These are phyloP conservation scores for Pituophis catenifer DNA, from an alignment of 2,113 vertebrate genomes.

Conservation along the genomic window DNA sequence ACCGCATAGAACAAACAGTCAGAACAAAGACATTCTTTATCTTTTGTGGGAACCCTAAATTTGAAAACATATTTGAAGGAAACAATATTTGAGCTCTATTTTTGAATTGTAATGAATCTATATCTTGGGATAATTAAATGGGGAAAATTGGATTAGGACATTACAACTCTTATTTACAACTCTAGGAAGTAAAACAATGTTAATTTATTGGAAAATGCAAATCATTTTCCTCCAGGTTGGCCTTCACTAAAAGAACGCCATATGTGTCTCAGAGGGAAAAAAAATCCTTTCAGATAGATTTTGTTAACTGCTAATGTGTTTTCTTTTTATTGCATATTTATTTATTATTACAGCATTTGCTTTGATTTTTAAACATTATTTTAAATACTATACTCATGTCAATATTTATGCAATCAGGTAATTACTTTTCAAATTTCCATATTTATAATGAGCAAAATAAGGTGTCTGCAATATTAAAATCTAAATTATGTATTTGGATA, in stretches of 20 bases:
- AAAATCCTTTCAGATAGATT: conserved; percentile 57
- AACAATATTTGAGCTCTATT: conserved; percentile 46
- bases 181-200: conserved; percentile 64
- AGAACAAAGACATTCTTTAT: conserved; percentile 73
- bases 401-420: conserved; percentile 31
- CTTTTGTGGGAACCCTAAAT: conserved; percentile 52
- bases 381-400: conserved; percentile 38
- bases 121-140: conserved; percentile 61
- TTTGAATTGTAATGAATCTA: conserved; percentile 49
- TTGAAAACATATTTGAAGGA: conserved; percentile 56
- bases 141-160: conserved; percentile 58
- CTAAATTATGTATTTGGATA: conserved; percentile 41
- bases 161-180: conserved; percentile 71
- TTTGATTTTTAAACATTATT: conserved; percentile 55
- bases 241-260: conserved; percentile 59
- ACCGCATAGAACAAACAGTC: conserved; percentile 76
- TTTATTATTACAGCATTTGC: conserved; percentile 50
- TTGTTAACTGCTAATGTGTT: conserved; percentile 60
- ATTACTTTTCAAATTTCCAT: conserved; percentile 17
- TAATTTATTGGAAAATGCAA: conserved; percentile 63
- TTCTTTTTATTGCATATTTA: conserved; percentile 51
- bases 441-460: neutral
- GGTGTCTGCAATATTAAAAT: conserved; percentile 47
- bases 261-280: conserved; percentile 63
- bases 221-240: conserved; percentile 52